Conservation (phyloP, 2,888 invertebrate genomes). For the Drosophila rubida region DNA sequence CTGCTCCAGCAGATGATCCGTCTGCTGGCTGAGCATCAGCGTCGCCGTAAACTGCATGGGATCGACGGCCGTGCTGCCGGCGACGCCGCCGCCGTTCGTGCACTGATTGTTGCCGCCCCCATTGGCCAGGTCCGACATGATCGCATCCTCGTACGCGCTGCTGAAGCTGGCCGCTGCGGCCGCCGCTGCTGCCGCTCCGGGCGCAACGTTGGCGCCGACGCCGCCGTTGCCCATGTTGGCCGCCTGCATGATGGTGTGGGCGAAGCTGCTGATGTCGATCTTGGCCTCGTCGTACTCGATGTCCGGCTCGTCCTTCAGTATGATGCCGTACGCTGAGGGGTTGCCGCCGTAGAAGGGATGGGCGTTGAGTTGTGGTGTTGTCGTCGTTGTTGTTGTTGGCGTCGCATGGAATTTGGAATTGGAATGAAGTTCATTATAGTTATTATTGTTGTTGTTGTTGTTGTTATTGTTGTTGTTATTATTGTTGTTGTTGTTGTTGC, state of each 20-base stretch:
- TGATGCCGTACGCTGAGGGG: constrained; percentile 91
- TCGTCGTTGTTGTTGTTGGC: not conserved
- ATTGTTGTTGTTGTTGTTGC: constrained; percentile 48
- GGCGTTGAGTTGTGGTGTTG: constrained; percentile 53
- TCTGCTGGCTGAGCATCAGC: constrained; percentile 91
- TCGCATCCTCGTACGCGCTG: constrained; percentile 90
- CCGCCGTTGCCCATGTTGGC: constrained; percentile 61
- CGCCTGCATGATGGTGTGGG: constrained; percentile 83
- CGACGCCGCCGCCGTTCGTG: constrained; percentile 75
- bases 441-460: not conserved
- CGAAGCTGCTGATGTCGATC: constrained; percentile 86
- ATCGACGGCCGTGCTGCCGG: constrained; percentile 87
- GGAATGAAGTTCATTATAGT: constrained; percentile 78
- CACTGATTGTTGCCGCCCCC: constrained; percentile 56
- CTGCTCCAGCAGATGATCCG: constrained; percentile 91
- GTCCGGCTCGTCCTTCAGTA: constrained; percentile 92
- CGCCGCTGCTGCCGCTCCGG: not conserved
- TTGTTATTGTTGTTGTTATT: constrained; percentile 32
- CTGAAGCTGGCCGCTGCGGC: constrained; percentile 57
- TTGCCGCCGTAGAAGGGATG: constrained; percentile 85
- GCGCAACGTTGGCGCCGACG: not conserved
- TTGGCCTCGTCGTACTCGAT: constrained; percentile 91
- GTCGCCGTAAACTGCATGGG: constrained; percentile 93
- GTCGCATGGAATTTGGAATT: constrained; percentile 71
- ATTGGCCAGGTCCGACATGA: constrained; percentile 92